Base-by-base conservation (phyloP, 2,888 invertebrate species). In the Drosophila monieri region DNA sequence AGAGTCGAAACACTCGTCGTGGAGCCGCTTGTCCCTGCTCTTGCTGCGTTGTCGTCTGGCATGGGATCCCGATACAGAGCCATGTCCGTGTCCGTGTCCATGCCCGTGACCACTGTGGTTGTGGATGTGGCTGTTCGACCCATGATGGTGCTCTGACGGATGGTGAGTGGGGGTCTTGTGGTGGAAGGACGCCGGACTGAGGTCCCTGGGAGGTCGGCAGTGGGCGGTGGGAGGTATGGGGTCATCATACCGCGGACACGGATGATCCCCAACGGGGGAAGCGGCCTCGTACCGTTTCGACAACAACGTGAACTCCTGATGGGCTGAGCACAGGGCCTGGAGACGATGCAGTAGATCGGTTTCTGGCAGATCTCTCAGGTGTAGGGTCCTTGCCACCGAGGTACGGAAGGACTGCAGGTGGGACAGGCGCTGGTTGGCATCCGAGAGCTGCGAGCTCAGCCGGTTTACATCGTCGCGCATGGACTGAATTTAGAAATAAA, bases 251-350 rank as follows among this genome's bases (percentile, higher is more conserved):
- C 91, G 85, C 0, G 90, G 89, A 66, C 91, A 92, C 0, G 90
- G 86, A 81, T 91, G 91, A 60, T 92, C 91, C 0, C 89, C 91
- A 1, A 91, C 86, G 0, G 92, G 91, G 0, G 92, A 91, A 3
- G 90, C 89, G 3, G 91, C 88, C 71, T 95, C 95, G 85, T 94
- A 95, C 79, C 96, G 94, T 6, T 96, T 93, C 3, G 97, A 97
- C 4, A 97, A 94, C 80, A 96, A 91, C 0, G 97, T 96, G 90
- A 97, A 97, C 92, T 97, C 97, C 84, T 96, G 95, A 90, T 97
- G 96, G 0, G 97, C 97, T 77, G 96, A 95, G 53, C 96, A 95
- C 77, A 97, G 92, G 90, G 96, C 96, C 91, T 97, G 96, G 25
- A 97, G 92, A 0, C 96, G 94, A 35, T 95, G 94, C 62, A 96